phyloP scores from a whole-genome alignment of 2,113 vertebrate genomes.

The Ailuropoda melanoleuca region DNA sequence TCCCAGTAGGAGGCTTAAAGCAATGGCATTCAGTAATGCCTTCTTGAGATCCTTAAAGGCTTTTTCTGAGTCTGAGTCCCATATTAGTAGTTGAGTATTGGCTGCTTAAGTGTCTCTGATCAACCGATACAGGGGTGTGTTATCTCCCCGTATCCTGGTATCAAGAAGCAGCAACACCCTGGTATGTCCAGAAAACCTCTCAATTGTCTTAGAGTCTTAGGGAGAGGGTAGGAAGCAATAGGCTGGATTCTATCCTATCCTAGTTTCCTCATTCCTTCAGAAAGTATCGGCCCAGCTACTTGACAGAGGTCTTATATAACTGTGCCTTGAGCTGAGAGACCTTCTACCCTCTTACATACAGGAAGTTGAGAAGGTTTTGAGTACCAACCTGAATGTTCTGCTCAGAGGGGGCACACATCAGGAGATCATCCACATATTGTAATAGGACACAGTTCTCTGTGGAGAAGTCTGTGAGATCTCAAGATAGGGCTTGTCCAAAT shows the following conservation, averaged over 20 bases:
- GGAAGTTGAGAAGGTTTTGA: not conserved
- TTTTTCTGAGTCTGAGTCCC: not conserved
- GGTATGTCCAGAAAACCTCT: not conserved
- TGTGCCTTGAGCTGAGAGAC: not conserved
- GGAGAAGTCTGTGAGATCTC: not conserved
- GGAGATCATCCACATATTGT: not conserved
- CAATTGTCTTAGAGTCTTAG: not conserved
- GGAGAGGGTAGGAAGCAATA: not conserved
- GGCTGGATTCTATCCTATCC: not conserved
- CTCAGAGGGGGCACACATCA: not conserved
- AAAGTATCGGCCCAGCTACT: not conserved
- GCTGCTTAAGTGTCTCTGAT: not conserved
- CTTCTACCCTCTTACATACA: not conserved
- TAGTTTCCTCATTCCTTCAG: not conserved
- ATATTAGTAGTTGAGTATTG: not conserved
- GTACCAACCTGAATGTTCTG: not conserved
- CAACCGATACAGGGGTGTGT: not conserved
- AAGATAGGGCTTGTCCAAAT: not conserved
- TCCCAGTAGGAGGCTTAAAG: not conserved
- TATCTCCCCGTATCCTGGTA: not conserved
- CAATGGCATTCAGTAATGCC: not conserved
- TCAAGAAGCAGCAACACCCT: not conserved
- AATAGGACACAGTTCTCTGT: not conserved
- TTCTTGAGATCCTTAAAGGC: not conserved
- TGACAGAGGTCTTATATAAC: not conserved